Conservation (phyloP, 2,888 invertebrate genomes). For the Lingula anatina region DNA sequence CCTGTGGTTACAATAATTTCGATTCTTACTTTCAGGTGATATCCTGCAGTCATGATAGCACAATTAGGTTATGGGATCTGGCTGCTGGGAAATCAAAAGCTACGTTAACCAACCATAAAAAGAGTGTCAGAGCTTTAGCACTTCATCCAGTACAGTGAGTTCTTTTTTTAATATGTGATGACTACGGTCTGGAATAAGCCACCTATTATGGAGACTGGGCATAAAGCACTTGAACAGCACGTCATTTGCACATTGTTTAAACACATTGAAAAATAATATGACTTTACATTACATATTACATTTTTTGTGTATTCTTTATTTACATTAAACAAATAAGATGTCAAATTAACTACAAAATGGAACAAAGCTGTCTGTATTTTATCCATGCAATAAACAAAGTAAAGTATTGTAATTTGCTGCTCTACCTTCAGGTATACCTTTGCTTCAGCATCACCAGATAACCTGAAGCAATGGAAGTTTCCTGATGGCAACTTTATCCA, state of each 20-base stretch:
- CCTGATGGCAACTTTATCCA: slow-evolving; percentile 97
- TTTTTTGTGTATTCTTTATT: too few relatives aligned
- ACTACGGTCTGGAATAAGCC: background rate
- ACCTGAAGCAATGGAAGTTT: slow-evolving; percentile 98
- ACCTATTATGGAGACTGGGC: background rate
- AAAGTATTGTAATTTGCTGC: too few relatives aligned
- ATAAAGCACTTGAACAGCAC: background rate
- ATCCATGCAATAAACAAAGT: too few relatives aligned
- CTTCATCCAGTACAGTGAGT: slow-evolving; percentile 59
- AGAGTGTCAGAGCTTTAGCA: slow-evolving; percentile 64
- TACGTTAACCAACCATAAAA: slow-evolving; percentile 97
- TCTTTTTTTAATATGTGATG: too few relatives aligned
- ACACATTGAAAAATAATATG: too few relatives aligned
- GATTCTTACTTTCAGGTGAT: slow-evolving; percentile 61
- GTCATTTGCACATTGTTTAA: too few relatives aligned
- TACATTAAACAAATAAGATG: too few relatives aligned
- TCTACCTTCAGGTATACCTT: slow-evolving; percentile 70
- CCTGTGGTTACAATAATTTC: slow-evolving; percentile 6
- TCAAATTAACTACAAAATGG: too few relatives aligned
- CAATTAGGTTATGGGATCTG: slow-evolving; percentile 94
- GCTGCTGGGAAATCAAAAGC: slow-evolving; percentile 91
- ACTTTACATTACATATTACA: too few relatives aligned
- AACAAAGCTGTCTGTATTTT: too few relatives aligned
- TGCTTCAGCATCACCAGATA: slow-evolving; percentile 96
- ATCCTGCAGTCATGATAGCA: slow-evolving; percentile 86